Evolutionary conservation across 2,797 vertebrate species (phyloP), one percentile per base, ranked within the genome.

Genomic region (Halcyon smyrnensis): DNA sequence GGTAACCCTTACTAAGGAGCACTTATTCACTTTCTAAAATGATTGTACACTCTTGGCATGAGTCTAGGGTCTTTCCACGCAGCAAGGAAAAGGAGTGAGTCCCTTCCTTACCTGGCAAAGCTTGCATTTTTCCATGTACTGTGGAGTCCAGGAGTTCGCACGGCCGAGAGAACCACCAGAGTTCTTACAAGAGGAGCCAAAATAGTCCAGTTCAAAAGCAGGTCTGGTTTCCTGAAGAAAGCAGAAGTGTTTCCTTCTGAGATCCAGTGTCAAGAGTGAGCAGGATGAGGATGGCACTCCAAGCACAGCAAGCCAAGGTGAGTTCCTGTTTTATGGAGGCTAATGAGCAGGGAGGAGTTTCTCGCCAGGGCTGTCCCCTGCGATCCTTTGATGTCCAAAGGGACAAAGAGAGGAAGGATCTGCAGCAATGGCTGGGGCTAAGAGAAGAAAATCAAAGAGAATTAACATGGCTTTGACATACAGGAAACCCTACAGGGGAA

Each of bases 381-480:
- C 12, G 23, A 87, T 70, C 92, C 96, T 98, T 98, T 98, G 97
- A 98, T 97, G 97, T 97, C 95, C 96, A 68, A 69, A 87, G 91
- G 95, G 95, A 97, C 97, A 97, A 97, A 97, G 97, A 95, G 93
- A 97, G 96, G 96, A 97, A 97, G 96, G 95, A 98, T 97, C 92
- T 95, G 88, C 86, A 93, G 93, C 92, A 93, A 94, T 95, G 96
- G 94, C 89, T 91, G 89, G 83, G 83, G 77, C 77, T 95, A 87
- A 73, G 93, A 75, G 93, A 99, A 99, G 98, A 98, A 98, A 99
- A 97, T 97, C 97, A 97, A 96, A 97, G 96, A 95, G 95, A 97
- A 98, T 99, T 99, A 99, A 98, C 99, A 99, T 98, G 98, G 98
- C 97, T 98, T 98, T 98, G 99, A 99, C 98, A 99, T 98, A 98